Evolutionary conservation across 2,888 invertebrate species (phyloP).

Genomic region (Dendrolimus houi): DNA sequence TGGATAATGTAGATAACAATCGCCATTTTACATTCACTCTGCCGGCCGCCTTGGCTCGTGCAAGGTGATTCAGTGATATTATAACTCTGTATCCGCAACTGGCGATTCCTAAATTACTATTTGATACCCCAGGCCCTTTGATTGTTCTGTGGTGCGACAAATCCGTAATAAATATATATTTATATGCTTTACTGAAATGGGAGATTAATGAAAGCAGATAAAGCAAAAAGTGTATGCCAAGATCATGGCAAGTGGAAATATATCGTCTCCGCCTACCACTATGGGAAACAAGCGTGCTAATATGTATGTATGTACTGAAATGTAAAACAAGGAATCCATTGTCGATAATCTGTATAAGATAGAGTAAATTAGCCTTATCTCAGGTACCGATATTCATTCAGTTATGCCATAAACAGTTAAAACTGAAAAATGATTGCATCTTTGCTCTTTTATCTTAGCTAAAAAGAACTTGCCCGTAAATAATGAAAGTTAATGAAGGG

Average conservation of each 20-base stretch:
- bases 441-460: slow-evolving; percentile 16
- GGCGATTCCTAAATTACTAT: slow-evolving; percentile 16
- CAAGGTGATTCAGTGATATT: slow-evolving; percentile 70
- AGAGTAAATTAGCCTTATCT: no score
- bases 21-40: slow-evolving; percentile 65
- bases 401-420: neutral
- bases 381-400: no score
- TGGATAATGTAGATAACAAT: slow-evolving; percentile 33
- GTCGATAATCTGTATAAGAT: no score
- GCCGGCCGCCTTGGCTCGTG: slow-evolving; percentile 62
- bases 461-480: slow-evolving; percentile 17
- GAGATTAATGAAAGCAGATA: no score
- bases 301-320: no score
- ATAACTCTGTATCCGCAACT: slow-evolving; percentile 58
- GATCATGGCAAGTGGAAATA: no score
- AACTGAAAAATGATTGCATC: slow-evolving; percentile 14
- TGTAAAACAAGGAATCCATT: no score
- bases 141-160: neutral
- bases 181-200: no score
- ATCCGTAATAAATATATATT: neutral
- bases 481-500: slow-evolving; percentile 22
- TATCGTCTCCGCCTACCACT: no score
- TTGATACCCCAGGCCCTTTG: neutral
- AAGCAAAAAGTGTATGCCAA: no score
- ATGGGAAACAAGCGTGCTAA: no score